Evolutionary conservation across 2,888 invertebrate genomes (phyloP).

Genomic region (Blomia tropicalis): DNA sequence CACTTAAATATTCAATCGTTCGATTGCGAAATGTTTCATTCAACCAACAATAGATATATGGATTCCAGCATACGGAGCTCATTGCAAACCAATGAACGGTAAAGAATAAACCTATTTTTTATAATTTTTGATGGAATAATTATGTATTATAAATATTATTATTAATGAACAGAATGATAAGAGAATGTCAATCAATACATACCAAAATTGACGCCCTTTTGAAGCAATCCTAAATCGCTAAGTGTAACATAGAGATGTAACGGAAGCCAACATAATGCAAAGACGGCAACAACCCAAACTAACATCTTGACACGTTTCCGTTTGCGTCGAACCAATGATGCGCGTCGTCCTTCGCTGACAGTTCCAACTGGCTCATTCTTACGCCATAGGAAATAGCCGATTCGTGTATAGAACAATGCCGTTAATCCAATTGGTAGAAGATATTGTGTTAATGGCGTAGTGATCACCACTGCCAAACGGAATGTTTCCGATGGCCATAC

Average conservation of each 20-base stretch:
- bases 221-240: too few species aligned
- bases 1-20: neutral
- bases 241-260: constrained; percentile 77
- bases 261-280: constrained; percentile 88
- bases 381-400: constrained; percentile 34
- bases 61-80: neutral
- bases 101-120: constrained; percentile 5
- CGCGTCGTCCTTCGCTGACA: constrained; percentile 36
- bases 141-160: too few species aligned
- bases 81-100: constrained; percentile 9
- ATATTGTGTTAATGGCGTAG: constrained; percentile 37
- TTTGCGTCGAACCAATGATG: constrained; percentile 2
- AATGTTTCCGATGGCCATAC: neutral
- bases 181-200: too few species aligned
- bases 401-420: constrained; percentile 36
- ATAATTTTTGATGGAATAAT: too few species aligned
- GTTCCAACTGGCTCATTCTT: constrained; percentile 35
- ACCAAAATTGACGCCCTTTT: too few species aligned
- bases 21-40: constrained; percentile 1
- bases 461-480: neutral
- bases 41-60: constrained; percentile 11
- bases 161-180: too few species aligned
- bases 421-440: constrained; percentile 36
- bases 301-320: constrained; percentile 48
- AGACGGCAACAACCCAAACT: constrained; percentile 85